A percentile compares a stretch with the other conserved stretches of the same genome.
Evolutionary conservation across 2,797 vertebrate species (phyloP).

Genomic region (Muraenolepis orangiensis): DNA sequence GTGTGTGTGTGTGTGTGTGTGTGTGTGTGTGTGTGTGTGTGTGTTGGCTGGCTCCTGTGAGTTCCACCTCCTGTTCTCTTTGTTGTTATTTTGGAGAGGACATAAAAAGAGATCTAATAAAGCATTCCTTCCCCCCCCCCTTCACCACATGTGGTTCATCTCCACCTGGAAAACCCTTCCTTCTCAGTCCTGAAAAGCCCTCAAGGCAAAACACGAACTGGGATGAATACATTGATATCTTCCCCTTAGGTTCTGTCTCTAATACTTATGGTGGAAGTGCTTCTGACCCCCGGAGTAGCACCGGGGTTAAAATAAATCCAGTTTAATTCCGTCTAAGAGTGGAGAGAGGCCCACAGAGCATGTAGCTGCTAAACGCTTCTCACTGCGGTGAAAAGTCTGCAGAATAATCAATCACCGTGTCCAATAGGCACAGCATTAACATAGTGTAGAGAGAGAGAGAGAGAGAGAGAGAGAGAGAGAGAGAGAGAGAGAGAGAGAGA

Average conservation of each 20-base stretch:
- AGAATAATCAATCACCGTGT: background rate
- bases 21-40: constrained; percentile 4
- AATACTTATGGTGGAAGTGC: background rate
- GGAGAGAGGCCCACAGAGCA: background rate
- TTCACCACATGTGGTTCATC: background rate
- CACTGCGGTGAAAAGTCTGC: background rate
- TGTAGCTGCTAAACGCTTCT: no score
- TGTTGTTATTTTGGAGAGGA: constrained; percentile 31
- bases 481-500: constrained; percentile 17
- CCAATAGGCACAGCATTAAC: background rate
- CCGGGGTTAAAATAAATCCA: background rate
- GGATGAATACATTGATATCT: background rate
- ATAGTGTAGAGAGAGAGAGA: constrained; percentile 11
- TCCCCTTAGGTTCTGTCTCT: background rate
- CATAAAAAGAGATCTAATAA: constrained; percentile 17
- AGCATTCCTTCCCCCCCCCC: background rate
- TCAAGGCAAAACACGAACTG: background rate
- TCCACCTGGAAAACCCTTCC: background rate
- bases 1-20: background rate
- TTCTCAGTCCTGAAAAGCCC: background rate
- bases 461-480: constrained; percentile 9
- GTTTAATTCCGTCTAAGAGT: no score
- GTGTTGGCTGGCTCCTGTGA: constrained; percentile 20
- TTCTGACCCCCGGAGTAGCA: background rate
- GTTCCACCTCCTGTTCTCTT: constrained; percentile 14